Evolutionary conservation across 2,888 invertebrate species (phyloP).

Genomic region (Hyalella azteca): DNA sequence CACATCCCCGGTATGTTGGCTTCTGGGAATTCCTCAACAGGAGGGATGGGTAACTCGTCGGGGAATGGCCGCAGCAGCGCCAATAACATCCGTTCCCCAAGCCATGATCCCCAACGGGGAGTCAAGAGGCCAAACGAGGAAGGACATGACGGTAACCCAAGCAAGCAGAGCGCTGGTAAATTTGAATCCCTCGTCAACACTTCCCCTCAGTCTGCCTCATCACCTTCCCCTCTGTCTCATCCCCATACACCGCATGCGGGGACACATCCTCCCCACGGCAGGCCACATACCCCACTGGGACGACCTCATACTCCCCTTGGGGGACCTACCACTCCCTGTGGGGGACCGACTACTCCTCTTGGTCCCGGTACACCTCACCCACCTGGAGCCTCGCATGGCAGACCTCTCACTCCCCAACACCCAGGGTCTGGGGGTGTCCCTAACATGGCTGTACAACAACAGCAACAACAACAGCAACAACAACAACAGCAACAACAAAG

Average conservation of each 20-base stretch:
- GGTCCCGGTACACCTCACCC: constrained; percentile 49
- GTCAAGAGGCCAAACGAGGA: constrained; percentile 57
- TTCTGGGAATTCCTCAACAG: constrained; percentile 39
- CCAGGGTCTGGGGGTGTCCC: constrained; percentile 12
- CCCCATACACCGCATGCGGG: constrained; percentile 53
- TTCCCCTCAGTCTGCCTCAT: constrained; percentile 51
- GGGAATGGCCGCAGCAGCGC: constrained; percentile 38
- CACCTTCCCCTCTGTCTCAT: constrained; percentile 48
- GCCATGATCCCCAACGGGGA: constrained; percentile 41
- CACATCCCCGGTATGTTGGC: background rate
- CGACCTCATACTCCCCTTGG: constrained; percentile 44
- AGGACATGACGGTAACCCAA: constrained; percentile 57
- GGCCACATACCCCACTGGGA: constrained; percentile 46
- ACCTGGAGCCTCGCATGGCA: constrained; percentile 21
- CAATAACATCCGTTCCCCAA: constrained; percentile 20
- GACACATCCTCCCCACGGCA: constrained; percentile 46
- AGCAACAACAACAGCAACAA: constrained; percentile 12
- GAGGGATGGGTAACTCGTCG: constrained; percentile 40
- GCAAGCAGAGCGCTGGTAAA: constrained; percentile 53
- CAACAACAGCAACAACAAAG: background rate
- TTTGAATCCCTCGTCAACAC: constrained; percentile 53
- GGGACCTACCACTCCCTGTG: constrained; percentile 38
- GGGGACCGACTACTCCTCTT: constrained; percentile 35
- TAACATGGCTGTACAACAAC: background rate
- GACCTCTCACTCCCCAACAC: constrained; percentile 28